These are phyloP conservation scores for Torymus aiolomorphi DNA, from an alignment of 2,888 invertebrate species.

Conservation along the genomic window DNA sequence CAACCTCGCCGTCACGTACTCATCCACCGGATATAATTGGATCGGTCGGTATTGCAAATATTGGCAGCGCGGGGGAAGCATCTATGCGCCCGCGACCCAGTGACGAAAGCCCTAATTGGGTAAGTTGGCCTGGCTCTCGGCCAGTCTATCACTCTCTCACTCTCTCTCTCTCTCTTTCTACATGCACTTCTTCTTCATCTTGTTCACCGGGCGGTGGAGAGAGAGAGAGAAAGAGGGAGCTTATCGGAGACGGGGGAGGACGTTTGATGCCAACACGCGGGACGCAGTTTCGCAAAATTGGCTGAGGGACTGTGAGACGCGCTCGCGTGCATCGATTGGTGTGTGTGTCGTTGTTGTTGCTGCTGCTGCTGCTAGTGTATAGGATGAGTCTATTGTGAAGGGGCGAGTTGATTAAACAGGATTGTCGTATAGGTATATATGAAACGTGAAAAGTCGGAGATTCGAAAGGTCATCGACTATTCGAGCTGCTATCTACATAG, in stretches of 20 bases:
- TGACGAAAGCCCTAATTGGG: constrained; percentile 75
- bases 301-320: background rate
- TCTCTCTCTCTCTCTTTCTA: background rate
- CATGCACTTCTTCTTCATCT: background rate
- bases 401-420: too few species aligned
- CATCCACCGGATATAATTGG: constrained; percentile 67
- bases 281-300: constrained; percentile 47
- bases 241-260: constrained; percentile 47
- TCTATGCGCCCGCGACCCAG: constrained; percentile 57
- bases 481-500: too few species aligned
- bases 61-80: constrained; percentile 72
- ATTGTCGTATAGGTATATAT: too few species aligned
- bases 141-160: constrained; percentile 60
- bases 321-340: constrained; percentile 26
- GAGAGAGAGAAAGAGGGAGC: background rate
- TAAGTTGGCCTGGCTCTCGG: constrained; percentile 72
- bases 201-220: background rate
- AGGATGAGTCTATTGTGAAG: too few species aligned
- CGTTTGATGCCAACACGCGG: constrained; percentile 15
- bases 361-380: too few species aligned
- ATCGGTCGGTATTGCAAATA: constrained; percentile 74
- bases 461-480: too few species aligned
- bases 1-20: too few species aligned
- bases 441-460: too few species aligned
- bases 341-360: too few species aligned